Conservation (phyloP, 2,888 invertebrate genomes). For the Vesta saturnalis region DNA sequence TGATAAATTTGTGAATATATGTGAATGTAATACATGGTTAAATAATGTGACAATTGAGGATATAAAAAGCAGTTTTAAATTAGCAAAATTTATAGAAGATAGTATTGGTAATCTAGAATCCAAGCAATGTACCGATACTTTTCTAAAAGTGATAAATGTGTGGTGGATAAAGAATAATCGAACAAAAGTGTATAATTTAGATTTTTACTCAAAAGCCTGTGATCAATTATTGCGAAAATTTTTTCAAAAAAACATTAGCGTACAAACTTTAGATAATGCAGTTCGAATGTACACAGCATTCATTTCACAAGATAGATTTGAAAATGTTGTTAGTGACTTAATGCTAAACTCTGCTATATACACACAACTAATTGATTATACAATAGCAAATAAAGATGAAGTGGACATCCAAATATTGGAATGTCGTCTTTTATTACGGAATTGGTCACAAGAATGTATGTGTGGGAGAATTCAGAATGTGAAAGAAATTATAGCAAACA, state of each 20-base stretch:
- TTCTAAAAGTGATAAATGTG: slow-evolving; percentile 62
- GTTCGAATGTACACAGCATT: slow-evolving; percentile 61
- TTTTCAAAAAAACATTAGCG: slow-evolving; percentile 56
- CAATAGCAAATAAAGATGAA: slow-evolving; percentile 40
- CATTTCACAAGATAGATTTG: slow-evolving; percentile 60
- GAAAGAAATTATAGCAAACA: slow-evolving; percentile 49
- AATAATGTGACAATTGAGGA: slow-evolving; percentile 62
- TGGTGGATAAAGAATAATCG: slow-evolving; percentile 57
- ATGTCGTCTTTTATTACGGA: slow-evolving; percentile 50
- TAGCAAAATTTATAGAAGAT: slow-evolving; percentile 67
- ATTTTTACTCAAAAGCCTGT: slow-evolving; percentile 59
- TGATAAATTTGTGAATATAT: slow-evolving; percentile 65
- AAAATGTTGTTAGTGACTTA: slow-evolving; percentile 54
- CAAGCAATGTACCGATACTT: slow-evolving; percentile 61
- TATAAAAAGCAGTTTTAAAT: slow-evolving; percentile 65
- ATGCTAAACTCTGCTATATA: slow-evolving; percentile 52
- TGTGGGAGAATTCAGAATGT: slow-evolving; percentile 52
- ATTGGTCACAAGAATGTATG: slow-evolving; percentile 50
- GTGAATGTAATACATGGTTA: slow-evolving; percentile 65
- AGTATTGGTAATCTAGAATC: slow-evolving; percentile 63
- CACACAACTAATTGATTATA: slow-evolving; percentile 52
- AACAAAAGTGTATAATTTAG: slow-evolving; percentile 47
- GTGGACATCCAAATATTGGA: slow-evolving; percentile 42
- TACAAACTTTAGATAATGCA: slow-evolving; percentile 58
- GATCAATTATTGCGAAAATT: slow-evolving; percentile 63